Evolutionary conservation across 2,113 vertebrate genomes (phyloP).

Genomic region (Poecile atricapillus): DNA sequence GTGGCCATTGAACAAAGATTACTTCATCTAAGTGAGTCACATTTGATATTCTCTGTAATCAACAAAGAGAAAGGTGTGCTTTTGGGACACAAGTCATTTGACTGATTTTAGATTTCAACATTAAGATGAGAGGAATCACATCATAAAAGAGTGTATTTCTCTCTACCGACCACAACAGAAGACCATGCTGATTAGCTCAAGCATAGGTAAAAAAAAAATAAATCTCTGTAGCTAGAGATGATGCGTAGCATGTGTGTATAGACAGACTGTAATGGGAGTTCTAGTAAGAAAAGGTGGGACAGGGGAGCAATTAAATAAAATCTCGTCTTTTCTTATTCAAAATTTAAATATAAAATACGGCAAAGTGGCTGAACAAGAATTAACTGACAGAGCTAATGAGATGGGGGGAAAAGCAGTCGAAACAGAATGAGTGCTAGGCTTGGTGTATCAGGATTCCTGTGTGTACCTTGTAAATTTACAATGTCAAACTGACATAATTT

Average conservation of each 20-base stretch:
- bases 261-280: constrained; percentile 14
- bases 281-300: not conserved
- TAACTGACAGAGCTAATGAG: constrained; percentile 49
- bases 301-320: constrained; percentile 42
- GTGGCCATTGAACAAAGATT: not conserved
- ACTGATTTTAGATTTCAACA: not conserved
- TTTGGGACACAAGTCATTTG: not conserved
- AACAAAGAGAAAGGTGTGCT: not conserved
- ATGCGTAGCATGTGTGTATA: not conserved
- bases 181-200: not conserved
- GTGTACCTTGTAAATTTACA: constrained; percentile 37
- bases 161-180: not conserved
- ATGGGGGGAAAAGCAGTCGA: not conserved
- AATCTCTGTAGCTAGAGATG: not conserved
- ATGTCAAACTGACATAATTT: constrained; percentile 48
- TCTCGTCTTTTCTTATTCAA: constrained; percentile 23
- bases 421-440: not conserved
- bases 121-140: not conserved
- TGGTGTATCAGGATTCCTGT: constrained; percentile 21
- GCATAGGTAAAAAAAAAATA: not conserved
- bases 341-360: constrained; percentile 34
- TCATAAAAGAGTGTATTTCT: not conserved
- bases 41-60: constrained; percentile 15
- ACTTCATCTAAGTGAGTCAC: not conserved
- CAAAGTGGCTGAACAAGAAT: constrained; percentile 29